Base-by-base conservation (phyloP, 2,888 invertebrate species). In the Papilio demoleus region DNA sequence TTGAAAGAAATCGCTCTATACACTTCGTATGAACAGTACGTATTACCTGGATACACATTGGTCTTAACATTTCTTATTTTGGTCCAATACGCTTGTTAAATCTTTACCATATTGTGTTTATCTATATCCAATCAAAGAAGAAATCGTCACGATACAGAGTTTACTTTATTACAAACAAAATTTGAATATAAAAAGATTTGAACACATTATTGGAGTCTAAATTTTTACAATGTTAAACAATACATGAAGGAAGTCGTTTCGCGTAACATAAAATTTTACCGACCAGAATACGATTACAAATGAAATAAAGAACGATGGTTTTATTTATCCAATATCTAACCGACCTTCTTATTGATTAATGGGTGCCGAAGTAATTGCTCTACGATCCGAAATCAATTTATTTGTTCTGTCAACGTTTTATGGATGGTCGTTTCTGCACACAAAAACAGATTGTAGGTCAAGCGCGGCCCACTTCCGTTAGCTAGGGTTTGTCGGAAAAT, bases 381-480 rank as follows among this genome's bases (percentile, higher is more conserved):
- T 68, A 71, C 71, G 75, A 68, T 74, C 78, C 74, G 71, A 73
- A 80, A 82, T 81, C 76, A 73, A 81, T 81, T 79, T 82, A 80
- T 80, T 81, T 80, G 74, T 68, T 69, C 76, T 75, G 77, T 76
- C 81, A 79, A 80, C 79, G 79, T 79, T 83, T 73, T 77, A 77
- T 75, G 71, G 75, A 74, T 75, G 81, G 78, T 79, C 79, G 82
- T 81, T 77, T 73, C 24, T 67, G 77, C 77, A 80, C 78, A 81
- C 81, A 78, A 71, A 60, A 71, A 70, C 75, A 75, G 78, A 77
- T 79, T 81, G 75, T 78, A 77, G 79, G 81, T 79, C 82, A 82
- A 75, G 74, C 79, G 77, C 73, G 74, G 63, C 68, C 71, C 64
- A 19, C 24, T 60, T 59, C 64, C 34, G 50, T 42, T 27, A n/a